Conservation (phyloP, 2,797 vertebrate genomes). For the Cossypha caffra region DNA sequence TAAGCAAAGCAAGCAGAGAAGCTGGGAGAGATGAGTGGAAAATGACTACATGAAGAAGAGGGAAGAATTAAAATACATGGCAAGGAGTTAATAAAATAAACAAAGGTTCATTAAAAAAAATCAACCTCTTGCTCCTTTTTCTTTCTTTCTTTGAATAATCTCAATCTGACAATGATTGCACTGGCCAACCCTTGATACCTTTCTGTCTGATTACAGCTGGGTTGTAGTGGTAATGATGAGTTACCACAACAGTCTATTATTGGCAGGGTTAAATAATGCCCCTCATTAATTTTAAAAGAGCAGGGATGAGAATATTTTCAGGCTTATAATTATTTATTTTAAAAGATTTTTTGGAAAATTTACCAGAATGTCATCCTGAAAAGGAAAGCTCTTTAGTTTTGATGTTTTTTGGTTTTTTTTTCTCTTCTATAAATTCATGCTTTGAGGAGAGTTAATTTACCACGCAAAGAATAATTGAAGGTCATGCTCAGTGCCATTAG, state of each 20-base stretch:
- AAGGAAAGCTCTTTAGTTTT: not conserved
- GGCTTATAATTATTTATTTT: constrained; percentile 22
- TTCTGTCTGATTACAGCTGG: not conserved
- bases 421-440: not conserved
- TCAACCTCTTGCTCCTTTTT: not conserved
- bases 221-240: not conserved
- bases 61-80: not conserved
- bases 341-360: not conserved
- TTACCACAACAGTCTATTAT: not conserved
- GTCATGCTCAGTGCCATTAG: not conserved
- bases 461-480: not conserved
- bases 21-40: not conserved
- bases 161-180: not conserved
- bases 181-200: not conserved
- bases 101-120: not conserved
- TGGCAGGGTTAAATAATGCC: constrained; percentile 4
- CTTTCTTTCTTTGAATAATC: not conserved
- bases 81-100: constrained; percentile 36
- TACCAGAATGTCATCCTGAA: not conserved
- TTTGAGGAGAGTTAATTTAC: not conserved
- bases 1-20: constrained; percentile 9
- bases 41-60: not conserved
- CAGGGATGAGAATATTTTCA: not conserved
- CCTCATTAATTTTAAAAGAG: not conserved
- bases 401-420: fast-evolving